phyloP scores from a whole-genome alignment of 2,113 vertebrate species.

The Hippocampus comes region DNA sequence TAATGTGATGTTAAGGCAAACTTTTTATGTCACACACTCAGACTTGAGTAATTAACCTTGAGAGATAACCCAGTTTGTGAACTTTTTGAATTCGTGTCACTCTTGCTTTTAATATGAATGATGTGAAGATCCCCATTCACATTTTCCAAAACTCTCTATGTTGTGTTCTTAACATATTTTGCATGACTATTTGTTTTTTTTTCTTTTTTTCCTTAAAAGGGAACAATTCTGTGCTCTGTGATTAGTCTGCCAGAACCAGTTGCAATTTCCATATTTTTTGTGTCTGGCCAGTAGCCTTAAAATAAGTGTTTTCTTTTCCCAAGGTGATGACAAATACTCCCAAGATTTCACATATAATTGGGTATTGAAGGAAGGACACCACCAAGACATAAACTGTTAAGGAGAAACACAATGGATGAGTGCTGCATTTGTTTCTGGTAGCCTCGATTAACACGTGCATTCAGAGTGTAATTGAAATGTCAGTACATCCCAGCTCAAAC shows the following conservation, averaged over 20 bases:
- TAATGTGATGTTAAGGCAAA: slow-evolving; percentile 19
- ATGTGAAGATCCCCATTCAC: slow-evolving; percentile 7
- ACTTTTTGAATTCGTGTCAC: slow-evolving; percentile 4
- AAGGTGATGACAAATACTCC: slow-evolving; percentile 1
- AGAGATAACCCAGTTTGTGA: slow-evolving; percentile 27
- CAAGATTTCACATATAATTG: background rate
- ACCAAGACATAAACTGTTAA: slow-evolving; percentile 6
- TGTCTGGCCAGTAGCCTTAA: background rate
- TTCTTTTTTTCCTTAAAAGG: background rate
- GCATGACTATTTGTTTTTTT: background rate
- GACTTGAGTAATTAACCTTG: slow-evolving; percentile 42
- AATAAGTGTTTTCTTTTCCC: background rate
- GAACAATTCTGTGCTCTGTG: background rate
- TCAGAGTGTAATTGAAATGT: slow-evolving; percentile 24
- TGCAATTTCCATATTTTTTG: background rate
- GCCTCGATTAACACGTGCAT: slow-evolving; percentile 13
- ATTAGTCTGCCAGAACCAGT: background rate
- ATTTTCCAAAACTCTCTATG: slow-evolving; percentile 6
- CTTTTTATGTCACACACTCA: slow-evolving; percentile 13
- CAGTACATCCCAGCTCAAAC: slow-evolving; percentile 28
- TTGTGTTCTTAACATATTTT: background rate
- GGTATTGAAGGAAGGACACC: background rate
- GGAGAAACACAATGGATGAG: background rate
- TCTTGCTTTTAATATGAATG: slow-evolving; percentile 7
- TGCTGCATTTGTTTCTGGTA: slow-evolving; percentile 3